These are phyloP conservation scores for Osmerus eperlanus DNA, from an alignment of 2,113 vertebrate species.

Conservation along the genomic window DNA sequence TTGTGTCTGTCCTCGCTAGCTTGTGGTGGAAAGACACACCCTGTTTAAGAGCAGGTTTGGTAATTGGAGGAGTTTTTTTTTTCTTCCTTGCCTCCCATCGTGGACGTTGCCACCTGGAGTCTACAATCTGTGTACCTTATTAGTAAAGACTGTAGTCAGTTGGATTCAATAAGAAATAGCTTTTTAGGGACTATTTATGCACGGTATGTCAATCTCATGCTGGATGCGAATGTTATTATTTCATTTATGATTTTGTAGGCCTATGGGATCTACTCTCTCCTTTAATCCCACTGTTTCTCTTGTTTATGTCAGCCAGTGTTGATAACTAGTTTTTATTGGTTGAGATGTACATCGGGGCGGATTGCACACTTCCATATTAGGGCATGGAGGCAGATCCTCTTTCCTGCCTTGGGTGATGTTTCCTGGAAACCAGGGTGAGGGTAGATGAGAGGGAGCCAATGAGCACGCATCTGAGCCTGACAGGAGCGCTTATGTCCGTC, in stretches of 20 bases:
- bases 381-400: slow-evolving; percentile 58
- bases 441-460: slow-evolving; percentile 60
- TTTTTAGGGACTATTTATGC: no score
- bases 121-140: neutral
- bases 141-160: neutral
- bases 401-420: slow-evolving; percentile 48
- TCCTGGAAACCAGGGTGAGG: slow-evolving; percentile 38
- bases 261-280: neutral
- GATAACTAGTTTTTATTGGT: slow-evolving; percentile 61
- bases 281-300: slow-evolving; percentile 53
- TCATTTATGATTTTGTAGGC: no score
- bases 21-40: neutral
- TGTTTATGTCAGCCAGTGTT: slow-evolving; percentile 62
- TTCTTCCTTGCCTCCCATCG: neutral
- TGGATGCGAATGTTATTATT: no score
- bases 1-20: neutral
- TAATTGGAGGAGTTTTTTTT: neutral
- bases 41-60: neutral
- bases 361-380: slow-evolving; percentile 62
- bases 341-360: slow-evolving; percentile 43
- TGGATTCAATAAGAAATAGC: neutral
- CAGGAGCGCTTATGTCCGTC: slow-evolving; percentile 53
- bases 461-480: slow-evolving; percentile 40
- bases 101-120: neutral
- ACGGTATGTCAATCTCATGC: no score